These are phyloP conservation scores for Drosophila diplacantha DNA, from an alignment of 2,888 invertebrate genomes.

Conservation along the genomic window DNA sequence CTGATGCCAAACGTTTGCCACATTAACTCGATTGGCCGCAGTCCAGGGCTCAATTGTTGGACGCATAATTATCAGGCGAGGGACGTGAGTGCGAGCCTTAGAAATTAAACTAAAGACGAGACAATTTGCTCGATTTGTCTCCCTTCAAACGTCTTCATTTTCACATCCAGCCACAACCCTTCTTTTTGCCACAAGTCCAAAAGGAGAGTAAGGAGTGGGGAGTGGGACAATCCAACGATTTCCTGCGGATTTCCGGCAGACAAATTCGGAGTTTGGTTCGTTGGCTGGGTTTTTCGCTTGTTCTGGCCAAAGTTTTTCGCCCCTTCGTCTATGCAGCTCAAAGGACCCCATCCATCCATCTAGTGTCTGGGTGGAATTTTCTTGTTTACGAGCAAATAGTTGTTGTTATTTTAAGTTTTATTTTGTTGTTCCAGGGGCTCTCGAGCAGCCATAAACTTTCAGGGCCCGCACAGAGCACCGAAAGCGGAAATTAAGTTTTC, in stretches of 20 bases:
- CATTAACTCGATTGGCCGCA: constrained; percentile 68
- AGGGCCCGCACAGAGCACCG: constrained; percentile 28
- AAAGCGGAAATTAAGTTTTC: constrained; percentile 70
- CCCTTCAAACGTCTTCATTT: constrained; percentile 27
- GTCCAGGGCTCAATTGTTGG: constrained; percentile 63
- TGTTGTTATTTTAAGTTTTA: constrained; percentile 73
- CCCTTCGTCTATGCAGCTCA: constrained; percentile 12
- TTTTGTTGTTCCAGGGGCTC: constrained; percentile 71
- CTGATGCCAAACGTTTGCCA: constrained; percentile 65
- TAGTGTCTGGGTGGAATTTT: constrained; percentile 68
- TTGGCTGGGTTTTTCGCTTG: constrained; percentile 45
- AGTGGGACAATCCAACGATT: constrained; percentile 65
- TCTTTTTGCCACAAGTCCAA: constrained; percentile 35
- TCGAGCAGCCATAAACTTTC: constrained; percentile 57
- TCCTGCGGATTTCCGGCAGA: constrained; percentile 71
- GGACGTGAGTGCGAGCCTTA: constrained; percentile 52
- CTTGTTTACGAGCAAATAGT: constrained; percentile 73
- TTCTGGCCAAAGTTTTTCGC: constrained; percentile 41
- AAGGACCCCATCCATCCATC: constrained; percentile 20
- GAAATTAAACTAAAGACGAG: constrained; percentile 58
- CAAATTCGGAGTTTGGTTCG: constrained; percentile 66
- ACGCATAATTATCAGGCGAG: constrained; percentile 59
- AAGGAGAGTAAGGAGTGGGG: constrained; percentile 4
- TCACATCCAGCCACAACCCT: constrained; percentile 51
- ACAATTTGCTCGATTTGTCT: constrained; percentile 42